Percentiles rank a stretch among this genome's conserved stretches.
phyloP scores from a whole-genome alignment of 2,797 vertebrate genomes.

The Lepilemur ruficaudatus region DNA sequence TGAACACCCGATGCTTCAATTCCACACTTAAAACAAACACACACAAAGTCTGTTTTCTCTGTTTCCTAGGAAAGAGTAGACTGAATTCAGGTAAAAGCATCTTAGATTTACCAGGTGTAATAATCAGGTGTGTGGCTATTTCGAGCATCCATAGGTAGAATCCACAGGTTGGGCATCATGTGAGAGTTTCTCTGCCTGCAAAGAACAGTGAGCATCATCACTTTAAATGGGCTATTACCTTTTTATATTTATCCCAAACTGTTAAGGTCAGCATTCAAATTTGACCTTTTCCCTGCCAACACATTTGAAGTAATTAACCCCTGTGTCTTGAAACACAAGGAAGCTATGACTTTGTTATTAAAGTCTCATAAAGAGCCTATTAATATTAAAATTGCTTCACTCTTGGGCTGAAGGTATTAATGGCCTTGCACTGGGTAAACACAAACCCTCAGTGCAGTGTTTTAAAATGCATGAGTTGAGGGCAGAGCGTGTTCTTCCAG shows the following conservation, averaged over 20 bases:
- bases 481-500: constrained; percentile 37
- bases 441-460: constrained; percentile 42
- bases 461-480: constrained; percentile 74
- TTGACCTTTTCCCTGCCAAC: constrained; percentile 73
- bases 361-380: constrained; percentile 80
- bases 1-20: not conserved
- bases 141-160: not conserved
- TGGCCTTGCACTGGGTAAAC: constrained; percentile 54
- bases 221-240: constrained; percentile 43
- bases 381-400: constrained; percentile 82
- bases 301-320: constrained; percentile 80
- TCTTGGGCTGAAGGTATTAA: constrained; percentile 76
- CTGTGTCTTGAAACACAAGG: constrained; percentile 74
- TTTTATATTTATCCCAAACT: constrained; percentile 69
- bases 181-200: not conserved
- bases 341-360: constrained; percentile 80
- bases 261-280: constrained; percentile 68
- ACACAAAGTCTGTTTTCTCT: not conserved
- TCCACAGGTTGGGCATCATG: not conserved
- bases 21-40: not conserved
- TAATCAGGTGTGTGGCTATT: not conserved
- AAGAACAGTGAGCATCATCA: not conserved
- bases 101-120: not conserved
- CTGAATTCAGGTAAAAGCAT: not conserved
- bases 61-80: not conserved